Evolutionary conservation across 35 echinoderm and acorn worm genomes (phyloP), one percentile per base, ranked within the genome.

Genomic region (Nesometra sesokonis): DNA sequence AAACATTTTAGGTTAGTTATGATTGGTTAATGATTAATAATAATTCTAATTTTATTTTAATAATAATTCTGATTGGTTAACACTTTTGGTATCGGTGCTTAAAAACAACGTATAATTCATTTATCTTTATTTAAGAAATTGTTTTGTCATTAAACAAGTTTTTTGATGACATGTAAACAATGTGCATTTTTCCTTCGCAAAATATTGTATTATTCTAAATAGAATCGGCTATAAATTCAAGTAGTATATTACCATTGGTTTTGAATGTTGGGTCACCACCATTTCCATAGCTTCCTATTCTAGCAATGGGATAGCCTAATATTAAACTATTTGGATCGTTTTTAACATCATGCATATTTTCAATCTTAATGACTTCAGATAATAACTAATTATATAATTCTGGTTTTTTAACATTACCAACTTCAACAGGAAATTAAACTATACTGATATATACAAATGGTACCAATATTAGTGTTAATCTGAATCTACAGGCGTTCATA

Each of bases 381-480:
- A 85, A 32, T 83, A 85, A 31, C 52, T 85, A 40, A 32, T 40
- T 57, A 32, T 29, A 83, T 17, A 85, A 35, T 31, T 85, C 83
- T 32, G 38, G 32, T 47, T 32, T 37, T 17, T 9, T 32, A 57
- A 46, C 35, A 15, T 52, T 33, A 36, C 13, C 30, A 36, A 1
- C 83, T 85, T 85, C 83, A 29, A 85, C 83, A n/a, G 83, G 43
- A 34, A 85, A n/a, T n/a, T n/a, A n/a, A n/a, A n/a, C n/a, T n/a
- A n/a, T n/a, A n/a, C 82, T 21, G 82, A 32, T 39, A 37, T 84
- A n/a, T 0, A 82, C 5, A 35, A 32, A 23, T 13, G 3, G 34
- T n/a, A 17, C 38, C 29, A 13, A 3, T 40, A 38, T 31, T 40
- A 37, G 38, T 36, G 9, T 40, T 5, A 32, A 39, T 23, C 43